Conservation (phyloP, 2,888 invertebrate genomes). For the Pachliopta kotzebuea region DNA sequence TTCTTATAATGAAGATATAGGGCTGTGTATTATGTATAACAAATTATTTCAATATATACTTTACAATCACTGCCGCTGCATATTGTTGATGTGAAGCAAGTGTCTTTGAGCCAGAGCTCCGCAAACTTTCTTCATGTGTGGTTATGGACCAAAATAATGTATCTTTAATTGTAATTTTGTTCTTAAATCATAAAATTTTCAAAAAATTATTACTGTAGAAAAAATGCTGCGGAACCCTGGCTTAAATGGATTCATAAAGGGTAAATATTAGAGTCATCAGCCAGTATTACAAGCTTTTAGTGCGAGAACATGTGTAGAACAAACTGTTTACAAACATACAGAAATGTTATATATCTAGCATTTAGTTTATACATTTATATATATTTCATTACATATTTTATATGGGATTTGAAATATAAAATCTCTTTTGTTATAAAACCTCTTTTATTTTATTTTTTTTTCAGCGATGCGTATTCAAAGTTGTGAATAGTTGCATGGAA, state of each 20-base stretch:
- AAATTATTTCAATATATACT: background rate
- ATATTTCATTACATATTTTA: constrained; percentile 37
- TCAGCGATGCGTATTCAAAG: constrained; percentile 21
- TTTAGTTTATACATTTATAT: constrained; percentile 36
- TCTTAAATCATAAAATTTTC: too few relatives aligned
- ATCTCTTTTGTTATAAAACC: constrained; percentile 34
- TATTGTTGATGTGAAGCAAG: background rate
- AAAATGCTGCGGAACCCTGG: background rate
- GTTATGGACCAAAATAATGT: too few relatives aligned
- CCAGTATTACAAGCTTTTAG: constrained; percentile 39
- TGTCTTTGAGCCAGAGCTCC: background rate
- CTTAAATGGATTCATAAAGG: background rate
- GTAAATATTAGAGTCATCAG: constrained; percentile 7
- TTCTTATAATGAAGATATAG: too few relatives aligned
- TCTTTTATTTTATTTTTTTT: constrained; percentile 32
- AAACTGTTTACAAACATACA: constrained; percentile 29
- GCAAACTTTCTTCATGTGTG: background rate
- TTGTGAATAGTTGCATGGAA: constrained; percentile 13
- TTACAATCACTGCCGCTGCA: constrained; percentile 9
- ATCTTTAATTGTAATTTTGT: too few relatives aligned
- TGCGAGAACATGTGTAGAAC: constrained; percentile 18
- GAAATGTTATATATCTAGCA: constrained; percentile 30
- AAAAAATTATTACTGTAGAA: too few relatives aligned
- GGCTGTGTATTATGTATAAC: background rate
- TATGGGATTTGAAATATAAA: constrained; percentile 46